Evolutionary conservation across 2,888 invertebrate species (phyloP), one percentile per base, ranked within the genome.

Genomic region (Ceramica pisi): DNA sequence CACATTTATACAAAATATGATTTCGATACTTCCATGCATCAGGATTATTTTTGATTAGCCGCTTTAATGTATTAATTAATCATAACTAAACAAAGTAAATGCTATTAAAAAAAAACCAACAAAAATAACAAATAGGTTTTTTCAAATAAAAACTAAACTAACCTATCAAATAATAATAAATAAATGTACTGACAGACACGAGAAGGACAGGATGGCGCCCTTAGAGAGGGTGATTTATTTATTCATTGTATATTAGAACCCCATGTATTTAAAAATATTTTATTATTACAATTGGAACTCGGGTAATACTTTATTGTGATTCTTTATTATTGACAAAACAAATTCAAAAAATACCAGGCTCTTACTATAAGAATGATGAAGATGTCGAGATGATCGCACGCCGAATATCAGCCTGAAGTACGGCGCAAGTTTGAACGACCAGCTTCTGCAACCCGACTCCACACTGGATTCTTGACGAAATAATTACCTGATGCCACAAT

Each of bases 261-360:
- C 86, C 86, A 78, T 81, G 74, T 87, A 77, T 83, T 86, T 87
- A 55, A 86, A 81, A 78, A 85, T 85, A 83, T 84, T 83, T 69
- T 80, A 81, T 83, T 83, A 82, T 84, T 87, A 91, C 89, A 91
- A 86, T 87, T 77, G 78, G 83, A 85, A 86, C 88, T 87, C 71
- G 87, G 88, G 90, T 87, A 90, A 85, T 87, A 83, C 87, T 92
- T 92, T 90, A 91, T 90, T 88, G 90, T 90, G 86, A 86, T 85
- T 90, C 86, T 93, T 93, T 92, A 92, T 93, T 93, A 91, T 92
- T 94, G 90, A 94, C 94, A 94, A 91, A 94, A 92, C 92, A 91
- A 93, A 91, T 90, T 92, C 93, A 92, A 93, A 92, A 94, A 95
- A 92, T 95, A 95, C 96, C 95, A 90, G 91, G 86, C 80, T 94